Percentiles rank a stretch among this genome's conserved stretches.
Conservation (phyloP, 1,140 invertebrate species). For the Venustaconcha ellipsiformis region DNA sequence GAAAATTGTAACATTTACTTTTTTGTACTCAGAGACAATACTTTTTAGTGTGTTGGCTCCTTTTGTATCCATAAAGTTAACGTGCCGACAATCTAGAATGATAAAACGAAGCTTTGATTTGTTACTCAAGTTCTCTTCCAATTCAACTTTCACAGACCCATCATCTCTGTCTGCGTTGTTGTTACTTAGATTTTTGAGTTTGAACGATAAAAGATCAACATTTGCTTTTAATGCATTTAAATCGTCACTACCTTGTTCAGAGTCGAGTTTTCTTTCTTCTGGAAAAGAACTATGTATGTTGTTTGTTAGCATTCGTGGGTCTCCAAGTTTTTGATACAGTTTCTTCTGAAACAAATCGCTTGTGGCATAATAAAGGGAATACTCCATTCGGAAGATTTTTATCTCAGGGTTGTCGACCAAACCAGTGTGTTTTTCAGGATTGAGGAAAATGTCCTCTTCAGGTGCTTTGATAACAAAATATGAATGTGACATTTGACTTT, state of each 20-base stretch:
- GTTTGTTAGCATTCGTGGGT: not conserved
- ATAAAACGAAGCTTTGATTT: constrained; percentile 46
- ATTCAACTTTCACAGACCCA: no score
- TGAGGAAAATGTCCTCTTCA: constrained; percentile 13
- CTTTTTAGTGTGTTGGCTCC: constrained; percentile 38
- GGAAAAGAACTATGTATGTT: not conserved
- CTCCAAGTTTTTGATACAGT: no score
- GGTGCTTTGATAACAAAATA: constrained; percentile 30
- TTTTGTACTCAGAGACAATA: constrained; percentile 46
- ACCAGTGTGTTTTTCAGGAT: constrained; percentile 2
- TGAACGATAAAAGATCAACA: not conserved
- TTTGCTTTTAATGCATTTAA: constrained; percentile 2
- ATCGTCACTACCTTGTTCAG: constrained; percentile 5
- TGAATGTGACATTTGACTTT: not conserved
- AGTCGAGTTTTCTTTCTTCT: not conserved
- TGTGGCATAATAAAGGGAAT: not conserved
- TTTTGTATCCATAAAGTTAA: constrained; percentile 62
- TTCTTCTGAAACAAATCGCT: no score
- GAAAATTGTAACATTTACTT: constrained; percentile 46
- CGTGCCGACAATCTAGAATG: constrained; percentile 61
- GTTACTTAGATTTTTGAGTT: constrained; percentile 11
- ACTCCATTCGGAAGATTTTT: constrained; percentile 3
- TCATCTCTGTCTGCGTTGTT: no score
- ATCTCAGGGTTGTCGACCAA: not conserved
- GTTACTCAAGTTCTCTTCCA: no score